phyloP scores from a whole-genome alignment of 2,113 vertebrate genomes.

The Solea senegalensis region DNA sequence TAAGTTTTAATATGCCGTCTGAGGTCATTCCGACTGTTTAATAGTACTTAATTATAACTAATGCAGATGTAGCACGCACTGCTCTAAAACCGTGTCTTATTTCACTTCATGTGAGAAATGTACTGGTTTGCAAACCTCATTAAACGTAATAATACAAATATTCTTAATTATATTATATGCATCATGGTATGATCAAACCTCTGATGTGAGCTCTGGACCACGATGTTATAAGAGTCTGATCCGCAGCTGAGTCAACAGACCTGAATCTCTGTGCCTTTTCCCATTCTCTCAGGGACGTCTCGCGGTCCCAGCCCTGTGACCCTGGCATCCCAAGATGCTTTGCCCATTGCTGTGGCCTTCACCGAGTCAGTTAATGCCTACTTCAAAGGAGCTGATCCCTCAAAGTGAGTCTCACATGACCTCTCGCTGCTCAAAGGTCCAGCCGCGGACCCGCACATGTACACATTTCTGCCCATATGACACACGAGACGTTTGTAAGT shows the following conservation, averaged over 20 bases:
- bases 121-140: slow-evolving; percentile 28
- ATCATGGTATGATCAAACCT: slow-evolving; percentile 45
- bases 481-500: slow-evolving; percentile 13
- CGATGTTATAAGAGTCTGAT: background rate
- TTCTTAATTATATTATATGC: slow-evolving; percentile 15
- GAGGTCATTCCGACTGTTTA: slow-evolving; percentile 13
- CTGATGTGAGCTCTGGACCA: slow-evolving; percentile 29
- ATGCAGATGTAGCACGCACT: slow-evolving; percentile 25
- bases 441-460: slow-evolving; percentile 27
- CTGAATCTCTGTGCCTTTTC: slow-evolving; percentile 33
- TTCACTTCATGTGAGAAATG: slow-evolving; percentile 29
- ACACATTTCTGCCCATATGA: slow-evolving; percentile 34
- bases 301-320: slow-evolving; percentile 97
- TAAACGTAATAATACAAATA: slow-evolving; percentile 19
- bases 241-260: slow-evolving; percentile 49
- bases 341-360: slow-evolving; percentile 96
- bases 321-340: slow-evolving; percentile 91
- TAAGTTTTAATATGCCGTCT: slow-evolving; percentile 7
- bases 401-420: slow-evolving; percentile 90
- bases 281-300: slow-evolving; percentile 88
- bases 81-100: slow-evolving; percentile 1
- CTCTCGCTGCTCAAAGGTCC: slow-evolving; percentile 49
- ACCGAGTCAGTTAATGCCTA: slow-evolving; percentile 98
- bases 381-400: slow-evolving; percentile 98
- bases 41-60: slow-evolving; percentile 2